A percentile compares a stretch with the other conserved stretches of the same genome.
phyloP scores from a whole-genome alignment of 2,888 invertebrate species.

The Pammene fasciana region DNA sequence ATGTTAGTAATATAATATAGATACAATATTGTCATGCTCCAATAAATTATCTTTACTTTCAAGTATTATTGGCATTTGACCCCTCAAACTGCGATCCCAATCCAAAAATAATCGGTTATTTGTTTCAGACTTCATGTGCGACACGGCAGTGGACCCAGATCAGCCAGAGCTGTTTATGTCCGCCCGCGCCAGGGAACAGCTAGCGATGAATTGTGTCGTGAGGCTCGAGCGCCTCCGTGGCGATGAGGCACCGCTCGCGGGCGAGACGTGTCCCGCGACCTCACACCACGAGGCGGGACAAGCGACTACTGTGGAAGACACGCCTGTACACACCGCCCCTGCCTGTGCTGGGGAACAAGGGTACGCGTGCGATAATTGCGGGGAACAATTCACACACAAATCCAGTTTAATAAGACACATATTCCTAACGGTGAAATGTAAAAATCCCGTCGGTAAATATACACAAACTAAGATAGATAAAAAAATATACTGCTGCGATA shows the following conservation, averaged over 20 bases:
- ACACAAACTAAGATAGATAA: not conserved
- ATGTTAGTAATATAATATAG: too few relatives aligned
- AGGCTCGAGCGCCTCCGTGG: constrained; percentile 2
- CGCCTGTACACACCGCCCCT: not conserved
- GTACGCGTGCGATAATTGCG: not conserved
- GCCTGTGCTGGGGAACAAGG: not conserved
- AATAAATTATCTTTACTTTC: too few relatives aligned
- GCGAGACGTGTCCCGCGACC: not conserved
- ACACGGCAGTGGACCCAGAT: not conserved
- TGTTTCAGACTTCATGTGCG: not conserved
- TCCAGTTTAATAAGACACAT: not conserved
- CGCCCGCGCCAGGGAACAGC: not conserved
- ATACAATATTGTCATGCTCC: too few relatives aligned
- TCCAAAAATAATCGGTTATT: not conserved
- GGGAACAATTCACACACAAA: not conserved
- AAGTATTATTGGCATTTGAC: too few relatives aligned
- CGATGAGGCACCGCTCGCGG: not conserved
- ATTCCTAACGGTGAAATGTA: not conserved
- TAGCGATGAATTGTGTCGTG: not conserved
- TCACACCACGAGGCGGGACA: not conserved
- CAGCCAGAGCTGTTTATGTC: not conserved
- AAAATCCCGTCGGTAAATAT: not conserved
- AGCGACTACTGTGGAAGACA: not conserved
- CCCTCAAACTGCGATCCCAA: too few relatives aligned
- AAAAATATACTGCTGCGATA: not conserved